Conservation (phyloP, 2,888 invertebrate species). For the Sylvicola fuscatus region DNA sequence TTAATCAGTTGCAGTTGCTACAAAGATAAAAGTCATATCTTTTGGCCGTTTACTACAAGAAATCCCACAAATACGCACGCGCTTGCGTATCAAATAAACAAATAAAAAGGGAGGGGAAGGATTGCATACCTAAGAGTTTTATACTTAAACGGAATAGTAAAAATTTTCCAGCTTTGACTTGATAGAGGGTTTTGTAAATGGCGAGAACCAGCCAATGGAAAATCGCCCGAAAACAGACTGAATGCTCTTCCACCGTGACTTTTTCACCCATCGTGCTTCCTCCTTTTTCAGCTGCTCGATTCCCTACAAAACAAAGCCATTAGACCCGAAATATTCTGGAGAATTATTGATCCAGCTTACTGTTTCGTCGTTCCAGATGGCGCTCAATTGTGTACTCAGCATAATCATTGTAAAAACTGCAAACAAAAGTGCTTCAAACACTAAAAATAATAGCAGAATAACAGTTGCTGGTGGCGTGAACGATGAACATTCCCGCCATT, state of each 20-base stretch:
- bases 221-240: constrained; percentile 95
- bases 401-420: constrained; percentile 96
- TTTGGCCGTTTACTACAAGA: too few relatives aligned
- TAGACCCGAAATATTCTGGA: constrained; percentile 2
- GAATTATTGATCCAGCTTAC: constrained; percentile 28
- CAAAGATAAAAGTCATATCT: too few relatives aligned
- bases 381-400: constrained; percentile 90
- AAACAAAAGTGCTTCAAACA: constrained; percentile 88
- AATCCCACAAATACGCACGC: too few relatives aligned
- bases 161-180: constrained; percentile 61
- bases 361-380: constrained; percentile 97
- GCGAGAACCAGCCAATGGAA: constrained; percentile 83
- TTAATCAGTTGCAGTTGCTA: too few relatives aligned
- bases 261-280: constrained; percentile 79
- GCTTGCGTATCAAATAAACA: too few relatives aligned
- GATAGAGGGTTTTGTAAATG: constrained; percentile 45
- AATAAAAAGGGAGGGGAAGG: too few relatives aligned
- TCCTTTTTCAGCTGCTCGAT: constrained; percentile 96
- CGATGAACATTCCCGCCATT: constrained; percentile 87
- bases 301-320: constrained; percentile 37
- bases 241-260: constrained; percentile 85
- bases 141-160: constrained; percentile 58
- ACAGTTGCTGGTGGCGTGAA: constrained; percentile 94
- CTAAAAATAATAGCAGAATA: constrained; percentile 70
- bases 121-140: background rate